A percentile compares a stretch with the other conserved stretches of the same genome.
Evolutionary conservation across 2,113 vertebrate genomes (phyloP).

Genomic region (Baryphthengus martii): DNA sequence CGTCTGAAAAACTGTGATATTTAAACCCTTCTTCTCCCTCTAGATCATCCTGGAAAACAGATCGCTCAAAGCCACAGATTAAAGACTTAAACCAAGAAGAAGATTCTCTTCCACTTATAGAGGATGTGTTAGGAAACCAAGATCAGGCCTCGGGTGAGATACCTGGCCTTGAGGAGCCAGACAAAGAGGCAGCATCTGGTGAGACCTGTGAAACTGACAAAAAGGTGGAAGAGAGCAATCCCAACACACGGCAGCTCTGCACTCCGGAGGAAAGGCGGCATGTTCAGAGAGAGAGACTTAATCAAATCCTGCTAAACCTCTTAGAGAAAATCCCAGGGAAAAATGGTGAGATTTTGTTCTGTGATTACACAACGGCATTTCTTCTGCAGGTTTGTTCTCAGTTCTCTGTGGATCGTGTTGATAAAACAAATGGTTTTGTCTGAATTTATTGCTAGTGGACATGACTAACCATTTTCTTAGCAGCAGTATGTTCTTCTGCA

Average conservation of each 20-base stretch:
- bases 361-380: accelerated
- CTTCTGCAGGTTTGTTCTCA: accelerated
- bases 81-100: constrained; percentile 75
- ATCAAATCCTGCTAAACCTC: constrained; percentile 91
- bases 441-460: not conserved
- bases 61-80: constrained; percentile 81
- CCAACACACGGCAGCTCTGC: constrained; percentile 31
- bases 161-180: constrained; percentile 71
- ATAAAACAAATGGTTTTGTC: not conserved
- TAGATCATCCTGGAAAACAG: constrained; percentile 94
- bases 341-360: constrained; percentile 81
- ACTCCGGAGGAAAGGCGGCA: constrained; percentile 82
- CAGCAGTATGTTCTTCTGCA: not conserved
- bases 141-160: constrained; percentile 63
- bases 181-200: constrained; percentile 60
- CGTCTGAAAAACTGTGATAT: not conserved
- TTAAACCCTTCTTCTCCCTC: not conserved
- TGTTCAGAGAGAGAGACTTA: constrained; percentile 89
- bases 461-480: not conserved
- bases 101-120: constrained; percentile 73
- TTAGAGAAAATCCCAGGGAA: constrained; percentile 93
- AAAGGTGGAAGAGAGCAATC: constrained; percentile 45
- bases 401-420: not conserved
- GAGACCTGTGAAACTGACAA: constrained; percentile 68
- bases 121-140: constrained; percentile 73